phyloP scores from a whole-genome alignment of 1,140 invertebrate genomes.

The Paramacrobiotus metropolitanus region DNA sequence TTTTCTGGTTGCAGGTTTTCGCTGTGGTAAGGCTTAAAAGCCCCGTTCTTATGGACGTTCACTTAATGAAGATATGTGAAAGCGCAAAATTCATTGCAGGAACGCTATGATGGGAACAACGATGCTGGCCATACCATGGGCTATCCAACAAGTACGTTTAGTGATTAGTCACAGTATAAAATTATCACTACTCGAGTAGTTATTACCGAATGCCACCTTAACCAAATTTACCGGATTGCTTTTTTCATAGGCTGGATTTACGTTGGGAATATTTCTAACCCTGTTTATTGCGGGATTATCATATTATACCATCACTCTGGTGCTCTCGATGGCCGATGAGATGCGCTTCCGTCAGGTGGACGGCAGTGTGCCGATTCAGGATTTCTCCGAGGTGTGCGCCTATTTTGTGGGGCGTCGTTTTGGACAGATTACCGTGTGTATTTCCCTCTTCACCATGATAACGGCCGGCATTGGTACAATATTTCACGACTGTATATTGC shows the following conservation, averaged over 20 bases:
- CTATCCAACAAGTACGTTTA: not conserved
- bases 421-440: not conserved
- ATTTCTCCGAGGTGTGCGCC: not conserved
- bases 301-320: not conserved
- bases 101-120: not conserved
- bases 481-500: too few species aligned
- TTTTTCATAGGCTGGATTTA: not conserved
- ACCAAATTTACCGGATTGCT: too few species aligned
- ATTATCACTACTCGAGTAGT: too few species aligned
- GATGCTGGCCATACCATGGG: not conserved
- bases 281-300: not conserved
- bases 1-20: too few species aligned
- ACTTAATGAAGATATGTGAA: too few species aligned
- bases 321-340: not conserved
- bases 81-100: not conserved
- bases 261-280: conserved; percentile 1
- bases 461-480: not conserved
- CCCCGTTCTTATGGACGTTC: too few species aligned
- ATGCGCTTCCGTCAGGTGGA: not conserved
- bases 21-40: too few species aligned
- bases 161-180: too few species aligned
- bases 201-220: too few species aligned
- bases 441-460: not conserved
- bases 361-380: not conserved
- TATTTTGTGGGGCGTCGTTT: not conserved